Percentiles rank a stretch among this genome's conserved stretches.
Conservation (phyloP, 2,797 vertebrate species). For the Sebastes ruberrimus region DNA sequence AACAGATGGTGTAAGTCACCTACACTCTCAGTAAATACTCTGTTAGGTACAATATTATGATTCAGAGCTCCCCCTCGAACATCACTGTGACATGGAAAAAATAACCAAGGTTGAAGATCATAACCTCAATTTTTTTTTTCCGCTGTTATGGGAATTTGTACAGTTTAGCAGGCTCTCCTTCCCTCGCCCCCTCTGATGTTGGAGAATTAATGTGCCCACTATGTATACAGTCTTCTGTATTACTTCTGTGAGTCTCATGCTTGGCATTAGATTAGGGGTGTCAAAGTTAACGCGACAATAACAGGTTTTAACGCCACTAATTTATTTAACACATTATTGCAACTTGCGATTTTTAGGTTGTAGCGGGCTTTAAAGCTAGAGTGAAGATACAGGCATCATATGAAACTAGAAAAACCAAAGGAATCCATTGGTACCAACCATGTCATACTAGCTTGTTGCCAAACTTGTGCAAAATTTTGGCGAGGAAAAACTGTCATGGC, state of each 20-base stretch:
- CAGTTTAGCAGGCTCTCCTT: slow-evolving; percentile 29
- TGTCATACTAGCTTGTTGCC: too few species aligned
- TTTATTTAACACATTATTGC: too few species aligned
- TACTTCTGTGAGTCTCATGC: slow-evolving; percentile 54
- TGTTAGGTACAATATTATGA: slow-evolving; percentile 54
- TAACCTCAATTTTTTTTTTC: slow-evolving; percentile 13
- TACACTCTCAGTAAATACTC: slow-evolving; percentile 64
- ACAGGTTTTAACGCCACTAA: too few species aligned
- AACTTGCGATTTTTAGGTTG: too few species aligned
- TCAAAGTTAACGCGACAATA: too few species aligned
- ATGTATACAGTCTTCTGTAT: slow-evolving; percentile 40
- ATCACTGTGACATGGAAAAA: slow-evolving; percentile 26
- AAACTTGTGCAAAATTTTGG: too few species aligned
- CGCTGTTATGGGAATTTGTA: slow-evolving; percentile 33
- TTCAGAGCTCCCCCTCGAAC: slow-evolving; percentile 43
- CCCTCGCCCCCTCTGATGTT: slow-evolving; percentile 19
- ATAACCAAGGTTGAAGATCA: slow-evolving; percentile 49
- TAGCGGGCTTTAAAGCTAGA: too few species aligned
- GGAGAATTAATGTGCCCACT: slow-evolving; percentile 35
- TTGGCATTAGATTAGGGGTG: slow-evolving; percentile 22
- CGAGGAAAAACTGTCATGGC: too few species aligned
- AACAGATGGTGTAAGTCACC: slow-evolving; percentile 78
- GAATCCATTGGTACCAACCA: too few species aligned
- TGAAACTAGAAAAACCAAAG: too few species aligned
- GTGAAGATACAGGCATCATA: too few species aligned